Base-by-base conservation (phyloP, 2,888 invertebrate species). In the Leucophora obtusa region DNA sequence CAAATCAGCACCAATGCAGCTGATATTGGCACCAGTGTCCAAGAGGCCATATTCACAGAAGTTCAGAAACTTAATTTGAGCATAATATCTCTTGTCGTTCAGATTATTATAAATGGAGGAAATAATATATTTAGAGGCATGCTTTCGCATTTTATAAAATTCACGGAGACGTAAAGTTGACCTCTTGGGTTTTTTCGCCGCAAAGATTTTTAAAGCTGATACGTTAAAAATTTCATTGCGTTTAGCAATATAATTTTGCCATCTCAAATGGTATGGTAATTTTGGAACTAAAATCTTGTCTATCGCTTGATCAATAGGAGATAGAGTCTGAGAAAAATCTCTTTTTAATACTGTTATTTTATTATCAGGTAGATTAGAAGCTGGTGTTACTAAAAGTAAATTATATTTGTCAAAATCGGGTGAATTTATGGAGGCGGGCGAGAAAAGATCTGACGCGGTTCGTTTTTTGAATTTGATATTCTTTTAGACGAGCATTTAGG, bases 11-110 rank as follows among this genome's bases (percentile, higher is more conserved):
- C 68, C 58, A 11, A 68, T 56, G 7, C 68, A 68, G 3, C 54
- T 53, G 2, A 68, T 10, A 43, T 69, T 68, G 11, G 60, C 60
- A 0, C 62, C 68, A 4, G 68, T 53, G 17, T 74, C 74, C 15
- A 75, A 15, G 4, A 74, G 59, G 15, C 58, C 74, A 5, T 21
- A 66, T 35, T 35, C 50, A 14, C 15, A 18, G 11, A 58, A 68
- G 11, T 47, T 21, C 4, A 75, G 35, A 60, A 74, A 51, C 15
- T 5, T 18, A 11, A 74, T 51, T 60, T 66, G 38, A 1, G 66
- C 66, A 15, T 74, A 74, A 51, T 51, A 66, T 8, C 65, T 18
- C 51, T 15, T 28, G 28, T 70, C 60, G 1, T 10, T 11, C 1
- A 18, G 14, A 10, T 60, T 53, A 8, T 59, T 51, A 21, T 24